Evolutionary conservation across 2,888 invertebrate genomes (phyloP), one percentile per base, ranked within the genome.

Genomic region (Trissolcus brochymenae): DNA sequence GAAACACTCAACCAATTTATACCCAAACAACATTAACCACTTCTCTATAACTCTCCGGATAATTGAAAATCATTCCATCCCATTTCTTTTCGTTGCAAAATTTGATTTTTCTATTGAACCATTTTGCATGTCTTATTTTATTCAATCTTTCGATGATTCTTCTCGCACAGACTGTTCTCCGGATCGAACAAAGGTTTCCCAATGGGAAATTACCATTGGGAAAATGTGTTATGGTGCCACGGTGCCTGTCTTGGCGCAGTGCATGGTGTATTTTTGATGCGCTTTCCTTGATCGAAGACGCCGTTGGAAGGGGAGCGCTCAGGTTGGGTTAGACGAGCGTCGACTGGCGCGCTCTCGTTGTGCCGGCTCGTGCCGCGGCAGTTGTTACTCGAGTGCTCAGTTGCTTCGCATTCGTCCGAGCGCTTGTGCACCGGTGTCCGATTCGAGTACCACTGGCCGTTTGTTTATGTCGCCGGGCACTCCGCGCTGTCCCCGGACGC

Each of bases 321-420:
- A 53, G 76, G 50, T 55, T 60, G 65, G 71, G 53, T 80, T 62
- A 76, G 76, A 72, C 59, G 75, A 60, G 74, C 68, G 65, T 61
- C 57, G 72, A 62, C 66, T 64, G 64, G 74, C 25, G 78, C 61
- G 70, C 59, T 70, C 51, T 53, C 59, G 60, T 19, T 55, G 55
- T 66, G 61, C 62, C 68, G 56, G 66, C 29, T 54, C 76, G 78
- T 78, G 71, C 68, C 76, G 71, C 65, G 75, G 71, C 65, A 78
- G 82, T 80, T 82, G 84, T 86, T 49, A 29, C 19, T 29, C 60
- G 43, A 19, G 50, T 50, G 11, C 56, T 65, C 67, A 67, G 86
- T 86, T 80, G 85, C 79, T 79, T 81, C 82, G 84, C 84, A 84
- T 80, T 81, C 80, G 82, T 78, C 81, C 81, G 76, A 70, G 80